Evolutionary conservation across 1,140 invertebrate genomes (phyloP), one percentile per base, ranked within the genome.

Genomic region (Nasonia giraulti): DNA sequence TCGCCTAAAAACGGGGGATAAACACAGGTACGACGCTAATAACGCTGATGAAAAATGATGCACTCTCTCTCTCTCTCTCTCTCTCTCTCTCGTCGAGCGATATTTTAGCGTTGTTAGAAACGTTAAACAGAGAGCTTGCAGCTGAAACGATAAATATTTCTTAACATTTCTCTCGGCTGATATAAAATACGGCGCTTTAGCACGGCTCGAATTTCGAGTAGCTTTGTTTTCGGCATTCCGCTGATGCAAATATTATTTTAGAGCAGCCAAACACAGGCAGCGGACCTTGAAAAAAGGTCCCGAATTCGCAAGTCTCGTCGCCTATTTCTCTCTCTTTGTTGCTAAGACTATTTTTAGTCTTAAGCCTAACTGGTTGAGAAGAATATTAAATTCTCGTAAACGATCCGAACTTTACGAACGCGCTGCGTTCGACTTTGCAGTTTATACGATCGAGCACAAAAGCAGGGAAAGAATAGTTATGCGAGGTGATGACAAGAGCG

Each of bases 341-440:
- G 8, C 23, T 5, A 27, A 27, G 11, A 31, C 31, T 71, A 71
- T 71, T 71, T 71, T 31, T 71, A 71, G 68, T 31, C 1, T 27
- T 6, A 71, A 71, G 7, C 8, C 68, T 1, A 11, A 12, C 14
- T n/a, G 62, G 31, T 11, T 31, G 27, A 27, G 20, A 66, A 20
- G 68, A 31, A 71, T 71, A 71, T 71, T 71, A 71, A 71, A 71
- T 71, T 71, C 68, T 71, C 68, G 55, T 62, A 62, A 62, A 62
- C 55, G 55, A 27, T 69, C 23, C 14, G 6, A 12, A 11, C 2
- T 33, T 71, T 71, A 62, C 55, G 12, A 71, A 71, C 27, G 27
- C 68, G 2, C 68, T 23, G 5, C n/a, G 6, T 71, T 71, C 23
- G n/a, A 71, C 2, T 11, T 33, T 7, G 40, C 1, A 44, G 40